These are phyloP conservation scores for Pseudochirops corinnae DNA, from an alignment of 2,797 vertebrate species.

Conservation along the genomic window DNA sequence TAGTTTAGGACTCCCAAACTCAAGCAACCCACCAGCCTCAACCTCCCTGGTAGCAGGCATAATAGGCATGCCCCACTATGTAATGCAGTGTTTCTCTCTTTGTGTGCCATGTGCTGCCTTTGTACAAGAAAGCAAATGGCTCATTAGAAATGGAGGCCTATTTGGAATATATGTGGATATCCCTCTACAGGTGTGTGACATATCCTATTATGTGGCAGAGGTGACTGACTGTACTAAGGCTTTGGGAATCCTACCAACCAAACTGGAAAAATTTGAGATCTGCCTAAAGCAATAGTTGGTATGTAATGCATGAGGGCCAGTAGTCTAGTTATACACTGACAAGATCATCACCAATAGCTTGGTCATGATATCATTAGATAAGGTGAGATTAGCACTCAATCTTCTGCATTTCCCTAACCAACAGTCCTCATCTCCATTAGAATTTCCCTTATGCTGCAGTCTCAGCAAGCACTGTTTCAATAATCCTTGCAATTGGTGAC, in stretches of 20 bases:
- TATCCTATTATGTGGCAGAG: not conserved
- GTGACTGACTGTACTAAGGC: not conserved
- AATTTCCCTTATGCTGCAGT: not conserved
- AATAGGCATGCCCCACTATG: not conserved
- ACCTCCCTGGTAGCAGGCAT: not conserved
- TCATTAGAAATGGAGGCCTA: not conserved
- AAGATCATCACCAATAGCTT: not conserved
- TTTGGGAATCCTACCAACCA: not conserved
- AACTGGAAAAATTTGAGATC: not conserved
- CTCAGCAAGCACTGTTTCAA: not conserved
- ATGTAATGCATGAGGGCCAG: not conserved
- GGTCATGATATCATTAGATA: not conserved
- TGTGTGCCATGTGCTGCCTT: not conserved
- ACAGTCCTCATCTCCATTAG: not conserved
- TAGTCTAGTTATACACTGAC: not conserved
- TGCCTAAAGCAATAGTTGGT: not conserved
- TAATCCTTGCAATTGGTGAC: not conserved
- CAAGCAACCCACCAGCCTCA: not conserved
- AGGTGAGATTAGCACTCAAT: not conserved
- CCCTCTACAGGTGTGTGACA: not conserved
- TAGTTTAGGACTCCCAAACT: not conserved
- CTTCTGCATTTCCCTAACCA: not conserved
- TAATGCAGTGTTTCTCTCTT: not conserved
- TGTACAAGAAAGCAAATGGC: not conserved
- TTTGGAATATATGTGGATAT: not conserved